These are phyloP conservation scores for Silurus aristotelis DNA, from an alignment of 2,797 vertebrate species.

Conservation along the genomic window DNA sequence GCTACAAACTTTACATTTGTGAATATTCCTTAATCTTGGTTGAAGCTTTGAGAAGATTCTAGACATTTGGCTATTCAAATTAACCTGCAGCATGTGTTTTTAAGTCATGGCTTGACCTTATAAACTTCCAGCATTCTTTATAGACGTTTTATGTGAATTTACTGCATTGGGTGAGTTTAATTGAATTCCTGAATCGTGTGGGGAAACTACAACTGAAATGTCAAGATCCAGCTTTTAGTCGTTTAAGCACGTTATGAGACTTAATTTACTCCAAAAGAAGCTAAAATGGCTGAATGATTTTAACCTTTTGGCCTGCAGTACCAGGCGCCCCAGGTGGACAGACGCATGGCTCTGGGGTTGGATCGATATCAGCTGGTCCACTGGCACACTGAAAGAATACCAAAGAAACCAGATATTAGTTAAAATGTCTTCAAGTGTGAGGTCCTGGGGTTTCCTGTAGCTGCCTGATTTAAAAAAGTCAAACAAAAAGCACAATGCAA, in stretches of 20 bases:
- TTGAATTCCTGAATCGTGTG: constrained; percentile 20
- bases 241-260: not conserved
- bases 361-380: constrained; percentile 82
- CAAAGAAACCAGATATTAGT: not conserved
- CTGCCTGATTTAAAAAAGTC: not conserved
- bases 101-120: constrained; percentile 62
- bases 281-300: constrained; percentile 53
- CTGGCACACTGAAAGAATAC: constrained; percentile 81
- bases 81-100: constrained; percentile 49
- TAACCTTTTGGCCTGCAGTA: constrained; percentile 83
- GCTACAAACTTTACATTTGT: no score
- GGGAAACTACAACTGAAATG: constrained; percentile 14
- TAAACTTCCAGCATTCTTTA: constrained; percentile 64
- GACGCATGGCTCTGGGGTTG: constrained; percentile 84
- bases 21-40: no score
- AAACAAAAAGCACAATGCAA: constrained; percentile 2
- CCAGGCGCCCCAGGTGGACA: constrained; percentile 90
- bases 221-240: not conserved
- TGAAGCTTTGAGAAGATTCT: not conserved
- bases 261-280: not conserved
- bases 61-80: constrained; percentile 60
- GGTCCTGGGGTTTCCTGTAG: not conserved
- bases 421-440: constrained; percentile 8
- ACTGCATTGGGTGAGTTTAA: constrained; percentile 50
- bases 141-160: constrained; percentile 48